These are phyloP conservation scores for Itoplectis maculator DNA, from an alignment of 2,888 invertebrate species.

Conservation along the genomic window DNA sequence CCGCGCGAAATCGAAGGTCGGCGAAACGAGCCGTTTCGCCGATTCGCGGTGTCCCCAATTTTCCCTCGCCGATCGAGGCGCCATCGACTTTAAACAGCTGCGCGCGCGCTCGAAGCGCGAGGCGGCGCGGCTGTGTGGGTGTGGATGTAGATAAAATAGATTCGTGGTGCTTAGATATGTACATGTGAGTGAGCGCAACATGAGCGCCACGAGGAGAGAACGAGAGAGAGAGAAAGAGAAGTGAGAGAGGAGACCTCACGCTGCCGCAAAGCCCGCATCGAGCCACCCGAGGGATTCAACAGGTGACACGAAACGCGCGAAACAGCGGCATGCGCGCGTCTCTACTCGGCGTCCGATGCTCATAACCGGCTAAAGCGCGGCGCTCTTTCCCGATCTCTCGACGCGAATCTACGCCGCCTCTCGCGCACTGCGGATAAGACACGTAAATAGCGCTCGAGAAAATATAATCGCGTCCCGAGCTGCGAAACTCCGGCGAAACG, in stretches of 20 bases:
- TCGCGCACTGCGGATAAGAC: neutral
- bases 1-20: neutral
- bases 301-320: constrained; percentile 56
- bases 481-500: too few species aligned
- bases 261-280: neutral
- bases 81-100: constrained; percentile 8
- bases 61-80: neutral
- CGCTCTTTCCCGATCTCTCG: constrained; percentile 25
- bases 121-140: neutral
- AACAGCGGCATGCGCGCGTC: neutral
- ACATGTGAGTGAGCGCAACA: neutral
- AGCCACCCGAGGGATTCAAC: constrained; percentile 42
- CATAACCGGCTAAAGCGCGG: neutral
- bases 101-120: neutral
- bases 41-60: neutral
- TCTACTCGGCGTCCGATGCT: neutral
- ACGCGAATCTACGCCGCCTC: neutral
- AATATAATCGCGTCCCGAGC: too few species aligned
- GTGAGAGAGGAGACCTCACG: neutral
- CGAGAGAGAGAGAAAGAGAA: too few species aligned
- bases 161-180: neutral
- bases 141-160: constrained; percentile 2
- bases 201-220: neutral
- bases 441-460: constrained; percentile 19
- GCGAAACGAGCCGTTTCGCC: neutral